Evolutionary conservation across 2,888 invertebrate genomes (phyloP), one percentile per base, ranked within the genome.

Genomic region (Melinaea marsaeus): DNA sequence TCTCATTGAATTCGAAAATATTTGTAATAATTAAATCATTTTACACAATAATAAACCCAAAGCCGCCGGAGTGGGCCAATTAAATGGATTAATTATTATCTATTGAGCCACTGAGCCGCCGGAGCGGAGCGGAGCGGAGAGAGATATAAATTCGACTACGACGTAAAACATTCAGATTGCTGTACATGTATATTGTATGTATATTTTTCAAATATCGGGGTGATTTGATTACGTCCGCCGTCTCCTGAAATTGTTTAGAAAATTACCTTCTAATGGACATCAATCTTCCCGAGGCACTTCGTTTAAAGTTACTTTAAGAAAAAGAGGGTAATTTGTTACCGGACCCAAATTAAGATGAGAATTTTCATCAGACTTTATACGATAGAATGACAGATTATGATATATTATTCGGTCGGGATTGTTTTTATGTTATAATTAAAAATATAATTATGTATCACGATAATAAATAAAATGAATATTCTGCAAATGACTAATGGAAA

Each of bases 221-320:
- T 57, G 57, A 68, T 66, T 68, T 63, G 66, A 68, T 68, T 68
- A 65, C 63, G 68, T 51, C 57, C 58, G 56, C 63, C 62, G 67
- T 60, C 63, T 62, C 65, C 48, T 66, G 67, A 75, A 78, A 79
- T 76, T 78, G 75, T 79, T 83, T 75, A 76, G 78, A 76, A 80
- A 83, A 83, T 83, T 80, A 79, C 73, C 76, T 75, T 72, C 76
- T 81, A 83, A 85, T 81, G 78, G 80, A 81, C 81, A 85, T 84
- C 83, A 81, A 85, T 85, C 85, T 82, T 81, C 74, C 75, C 71
- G 68, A 71, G 74, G 74, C 77, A 74, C 75, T 82, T 81, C 79
- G 78, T 80, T 78, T 75, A 72, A 78, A 80, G 76, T 74, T 78
- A 77, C 76, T 81, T 81, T 79, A 73, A 76, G 70, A 78, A 80